phyloP scores from a whole-genome alignment of 2,888 invertebrate genomes.

The Lasioglossum villosulum region DNA sequence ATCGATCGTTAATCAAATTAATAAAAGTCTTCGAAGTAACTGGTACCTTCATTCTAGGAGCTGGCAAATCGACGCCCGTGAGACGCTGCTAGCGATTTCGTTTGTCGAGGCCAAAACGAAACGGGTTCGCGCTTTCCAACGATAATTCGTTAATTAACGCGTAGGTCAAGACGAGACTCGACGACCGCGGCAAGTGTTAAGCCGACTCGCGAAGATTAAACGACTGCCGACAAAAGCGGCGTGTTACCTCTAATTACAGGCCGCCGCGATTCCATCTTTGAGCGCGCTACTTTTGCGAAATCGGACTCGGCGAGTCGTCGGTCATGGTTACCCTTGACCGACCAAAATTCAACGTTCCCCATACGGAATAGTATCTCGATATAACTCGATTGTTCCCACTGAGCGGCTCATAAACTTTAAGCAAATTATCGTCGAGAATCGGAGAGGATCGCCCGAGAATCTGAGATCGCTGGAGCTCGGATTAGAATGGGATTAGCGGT shows the following conservation, averaged over 20 bases:
- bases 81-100: background rate
- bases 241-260: slow-evolving; percentile 63
- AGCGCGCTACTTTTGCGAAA: slow-evolving; percentile 54
- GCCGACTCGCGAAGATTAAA: slow-evolving; percentile 34
- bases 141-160: slow-evolving; percentile 66
- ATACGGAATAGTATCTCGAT: no score
- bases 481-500: slow-evolving; percentile 22
- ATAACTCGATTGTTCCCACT: background rate
- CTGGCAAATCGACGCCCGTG: slow-evolving; percentile 53
- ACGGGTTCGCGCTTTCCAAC: slow-evolving; percentile 43
- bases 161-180: slow-evolving; percentile 49
- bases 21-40: no score
- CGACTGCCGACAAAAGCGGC: slow-evolving; percentile 62
- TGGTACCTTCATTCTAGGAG: slow-evolving; percentile 40
- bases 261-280: slow-evolving; percentile 56
- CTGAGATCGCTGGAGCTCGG: slow-evolving; percentile 4
- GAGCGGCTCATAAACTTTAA: background rate
- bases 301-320: slow-evolving; percentile 32
- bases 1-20: no score
- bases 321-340: slow-evolving; percentile 38
- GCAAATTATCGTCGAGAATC: background rate
- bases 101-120: background rate
- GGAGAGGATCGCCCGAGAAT: background rate
- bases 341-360: slow-evolving; percentile 21
- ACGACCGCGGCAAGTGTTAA: slow-evolving; percentile 2